Base-by-base conservation (phyloP, 1,140 invertebrate species). In the Mizuhopecten yessoensis region DNA sequence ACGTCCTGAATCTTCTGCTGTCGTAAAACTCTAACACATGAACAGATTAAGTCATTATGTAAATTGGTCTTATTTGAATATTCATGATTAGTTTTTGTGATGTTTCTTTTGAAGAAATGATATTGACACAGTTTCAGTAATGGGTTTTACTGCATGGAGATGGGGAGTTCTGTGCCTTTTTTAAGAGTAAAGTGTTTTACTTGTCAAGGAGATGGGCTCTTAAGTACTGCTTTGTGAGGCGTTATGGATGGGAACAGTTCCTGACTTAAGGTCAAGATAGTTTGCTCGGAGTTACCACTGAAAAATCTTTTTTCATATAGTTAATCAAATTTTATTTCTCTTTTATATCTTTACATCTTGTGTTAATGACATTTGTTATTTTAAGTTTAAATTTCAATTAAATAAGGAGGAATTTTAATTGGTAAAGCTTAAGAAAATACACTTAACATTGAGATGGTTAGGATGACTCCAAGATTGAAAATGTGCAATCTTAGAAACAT, bases 21-120 rank as follows among this genome's bases (percentile, higher is more conserved):
- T 75, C 57, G 15, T 75, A n/a, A 75, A 75, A 75, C 5, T 29
- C 17, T 29, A 75, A n/a, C 57, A 75, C 23, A 57, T n/a, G 57
- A 29, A 75, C n/a, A 75, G 57, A 29, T 9, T 11, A 29, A 29
- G 11, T n/a, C 23, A 75, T 75, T 75, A 75, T 75, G 57, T 29
- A 75, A 75, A 75, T 75, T 75, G 17, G 57, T 11, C n/a, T 75
- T 17, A 75, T 75, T 75, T n/a, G 57, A 75, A 75, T 75, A 75
- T 75, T 75, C 57, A 75, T 75, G 57, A 75, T 0, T 29, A 9
- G 23, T n/a, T 75, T 75, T 75, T 75, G 57, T 29, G 15, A 75
- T 75, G 57, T 75, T 75, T 45, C 42, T 75, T 75, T 75, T 75
- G 13, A 39, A 39, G 36, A 39, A 39, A 5, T 7, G 36, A 39